phyloP scores from a whole-genome alignment of 30 jellyfish, hydroid and myxozoan species.

The Turritopsis dohrnii region DNA sequence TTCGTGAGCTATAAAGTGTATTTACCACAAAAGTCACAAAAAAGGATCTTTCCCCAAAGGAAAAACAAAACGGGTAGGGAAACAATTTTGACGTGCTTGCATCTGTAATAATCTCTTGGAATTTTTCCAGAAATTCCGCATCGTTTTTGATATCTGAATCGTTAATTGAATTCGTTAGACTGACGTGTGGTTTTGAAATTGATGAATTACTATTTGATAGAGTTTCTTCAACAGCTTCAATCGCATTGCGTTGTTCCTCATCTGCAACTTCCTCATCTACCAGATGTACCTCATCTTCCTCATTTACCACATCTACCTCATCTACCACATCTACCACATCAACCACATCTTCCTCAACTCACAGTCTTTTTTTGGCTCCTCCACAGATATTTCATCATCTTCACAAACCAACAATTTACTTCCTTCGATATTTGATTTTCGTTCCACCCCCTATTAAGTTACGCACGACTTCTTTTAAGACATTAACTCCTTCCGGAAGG shows the following conservation, averaged over 20 bases:
- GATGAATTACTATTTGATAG: neutral
- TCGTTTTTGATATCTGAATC: slow-evolving; percentile 32
- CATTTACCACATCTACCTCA: no score
- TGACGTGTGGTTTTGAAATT: neutral
- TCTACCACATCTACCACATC: no score
- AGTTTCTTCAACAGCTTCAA: neutral
- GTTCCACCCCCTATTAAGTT: slow-evolving; percentile 24
- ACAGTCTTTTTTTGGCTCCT: neutral
- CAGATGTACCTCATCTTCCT: no score
- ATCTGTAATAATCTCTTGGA: slow-evolving; percentile 28
- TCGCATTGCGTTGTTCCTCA: neutral
- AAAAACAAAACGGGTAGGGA: no score
- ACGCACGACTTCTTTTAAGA: slow-evolving; percentile 20
- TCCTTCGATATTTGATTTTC: slow-evolving; percentile 17
- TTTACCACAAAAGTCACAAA: no score
- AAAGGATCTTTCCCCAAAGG: no score
- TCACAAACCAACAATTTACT: slow-evolving; percentile 23
- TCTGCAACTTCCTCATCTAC: no score
- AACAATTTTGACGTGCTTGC: slow-evolving; percentile 29
- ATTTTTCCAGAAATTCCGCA: slow-evolving; percentile 37
- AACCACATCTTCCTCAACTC: neutral
- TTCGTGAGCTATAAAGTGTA: no score
- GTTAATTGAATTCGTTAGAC: slow-evolving; percentile 23
- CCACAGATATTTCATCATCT: slow-evolving; percentile 6
- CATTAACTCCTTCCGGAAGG: neutral